Evolutionary conservation across 1,140 invertebrate species (phyloP).

Genomic region (Euwallacea fornicatus): DNA sequence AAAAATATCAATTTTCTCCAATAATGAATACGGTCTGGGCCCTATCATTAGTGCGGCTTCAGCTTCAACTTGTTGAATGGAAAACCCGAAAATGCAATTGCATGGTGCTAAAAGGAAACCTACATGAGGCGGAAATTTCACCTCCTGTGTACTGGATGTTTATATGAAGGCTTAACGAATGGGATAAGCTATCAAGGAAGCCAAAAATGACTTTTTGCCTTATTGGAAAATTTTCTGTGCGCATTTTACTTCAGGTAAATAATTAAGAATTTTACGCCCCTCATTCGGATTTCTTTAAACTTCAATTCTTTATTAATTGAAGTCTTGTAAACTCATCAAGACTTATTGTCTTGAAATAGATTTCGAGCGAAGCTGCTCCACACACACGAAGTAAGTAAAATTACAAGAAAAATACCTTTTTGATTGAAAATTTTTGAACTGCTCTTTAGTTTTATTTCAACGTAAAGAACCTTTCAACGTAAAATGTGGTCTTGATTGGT

Average conservation of each 20-base stretch:
- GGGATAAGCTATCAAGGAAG: background rate
- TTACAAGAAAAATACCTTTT: background rate
- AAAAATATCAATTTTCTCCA: conserved; percentile 9
- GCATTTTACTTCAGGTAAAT: background rate
- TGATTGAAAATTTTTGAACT: no score
- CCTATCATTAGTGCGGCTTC: conserved; percentile 19
- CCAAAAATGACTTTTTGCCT: background rate
- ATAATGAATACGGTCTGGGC: conserved; percentile 5
- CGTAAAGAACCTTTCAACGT: no score
- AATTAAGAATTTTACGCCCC: background rate
- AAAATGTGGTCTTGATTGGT: no score
- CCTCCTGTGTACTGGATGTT: conserved; percentile 1
- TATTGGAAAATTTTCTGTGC: conserved; percentile 1
- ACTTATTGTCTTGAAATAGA: background rate
- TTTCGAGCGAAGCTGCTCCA: background rate
- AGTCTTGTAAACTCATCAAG: background rate
- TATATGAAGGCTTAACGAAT: background rate
- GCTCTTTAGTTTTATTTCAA: no score
- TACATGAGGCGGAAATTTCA: conserved; percentile 13
- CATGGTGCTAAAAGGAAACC: conserved; percentile 31
- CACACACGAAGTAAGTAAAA: background rate
- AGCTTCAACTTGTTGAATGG: conserved; percentile 28
- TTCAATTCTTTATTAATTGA: background rate
- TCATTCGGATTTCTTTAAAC: no score
- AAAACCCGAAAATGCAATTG: conserved; percentile 32